Evolutionary conservation across 2,888 invertebrate species (phyloP).

Genomic region (Liopterus haemorrhoidalis): DNA sequence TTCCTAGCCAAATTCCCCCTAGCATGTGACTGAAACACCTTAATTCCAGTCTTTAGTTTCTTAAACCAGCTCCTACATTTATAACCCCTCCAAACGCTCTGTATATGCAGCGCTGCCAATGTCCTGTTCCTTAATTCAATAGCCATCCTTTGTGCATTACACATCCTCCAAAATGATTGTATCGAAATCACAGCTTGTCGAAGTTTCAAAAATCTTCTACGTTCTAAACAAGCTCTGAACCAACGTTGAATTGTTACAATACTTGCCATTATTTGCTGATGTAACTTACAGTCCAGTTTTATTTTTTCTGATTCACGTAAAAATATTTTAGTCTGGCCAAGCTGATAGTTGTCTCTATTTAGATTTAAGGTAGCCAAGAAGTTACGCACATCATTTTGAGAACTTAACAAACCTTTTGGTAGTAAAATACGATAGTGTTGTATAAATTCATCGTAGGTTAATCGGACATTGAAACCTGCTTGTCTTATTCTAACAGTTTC

Average conservation of each 20-base stretch:
- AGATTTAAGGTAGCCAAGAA: constrained; percentile 79
- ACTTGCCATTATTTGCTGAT: constrained; percentile 89
- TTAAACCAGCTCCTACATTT: constrained; percentile 61
- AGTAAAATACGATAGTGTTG: constrained; percentile 86
- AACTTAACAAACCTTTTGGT: constrained; percentile 79
- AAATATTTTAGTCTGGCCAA: constrained; percentile 84
- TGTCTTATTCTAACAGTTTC: constrained; percentile 92
- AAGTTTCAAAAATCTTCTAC: constrained; percentile 69
- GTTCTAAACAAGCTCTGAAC: constrained; percentile 76
- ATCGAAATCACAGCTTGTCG: constrained; percentile 68
- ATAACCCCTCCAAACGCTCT: constrained; percentile 71
- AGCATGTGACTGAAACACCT: constrained; percentile 66
- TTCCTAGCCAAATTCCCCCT: constrained; percentile 61
- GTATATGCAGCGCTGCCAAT: constrained; percentile 63
- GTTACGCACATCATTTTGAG: constrained; percentile 76
- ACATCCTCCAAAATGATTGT: constrained; percentile 67
- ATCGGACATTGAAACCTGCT: constrained; percentile 90
- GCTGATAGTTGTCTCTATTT: constrained; percentile 85
- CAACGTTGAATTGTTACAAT: constrained; percentile 88
- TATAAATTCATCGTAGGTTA: constrained; percentile 91
- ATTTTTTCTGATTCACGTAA: constrained; percentile 91
- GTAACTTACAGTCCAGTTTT: constrained; percentile 83
- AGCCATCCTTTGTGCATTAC: constrained; percentile 53
- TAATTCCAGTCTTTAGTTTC: constrained; percentile 54
- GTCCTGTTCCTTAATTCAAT: constrained; percentile 48